Evolutionary conservation across 1,140 invertebrate species (phyloP), one percentile per base, ranked within the genome.

Genomic region (Ladona fulva): DNA sequence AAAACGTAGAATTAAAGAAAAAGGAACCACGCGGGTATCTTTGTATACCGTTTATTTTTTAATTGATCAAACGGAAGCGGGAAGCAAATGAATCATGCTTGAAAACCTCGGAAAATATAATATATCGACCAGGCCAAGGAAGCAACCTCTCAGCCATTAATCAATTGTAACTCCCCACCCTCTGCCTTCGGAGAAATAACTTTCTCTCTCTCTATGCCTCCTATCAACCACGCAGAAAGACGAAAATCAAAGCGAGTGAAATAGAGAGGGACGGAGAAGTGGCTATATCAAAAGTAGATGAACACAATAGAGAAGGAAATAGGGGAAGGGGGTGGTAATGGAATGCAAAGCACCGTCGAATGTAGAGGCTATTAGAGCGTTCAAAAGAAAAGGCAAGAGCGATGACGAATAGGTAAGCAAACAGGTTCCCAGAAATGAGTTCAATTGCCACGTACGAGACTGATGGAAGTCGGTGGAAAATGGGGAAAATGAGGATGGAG

Each of bases 61-160:
- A 66, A 66, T 66, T 66, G 52, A 66, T 66, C 52, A 66, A 66
- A 66, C 52, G 52, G 52, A 66, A 66, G 52, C 52, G 52, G 52
- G 52, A 66, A 66, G n/a, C 3, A 66, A 66, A 66, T 66, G 52
- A 66, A 66, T 66, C 52, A 66, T 12, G 52, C 52, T 66, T 66
- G 52, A 66, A 66, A 66, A 16, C 3, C 52, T 22, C 52, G n/a
- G 14, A 22, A 66, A 16, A 66, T 66, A 66, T 66, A 19, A 19
- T 66, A 12, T 66, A 66, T 66, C 52, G 52, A 66, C 3, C 52
- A 3, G n/a, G 12, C 14, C 52, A 19, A 66, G 52, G 52, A 66
- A 66, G 52, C 29, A 5, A 66, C 52, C 52, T 66, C 52, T 66
- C 52, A 12, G 12, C n/a, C 52, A 66, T 66, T 66, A 66, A 66